phyloP scores from a whole-genome alignment of 2,113 vertebrate genomes.

The Rutilus rutilus region DNA sequence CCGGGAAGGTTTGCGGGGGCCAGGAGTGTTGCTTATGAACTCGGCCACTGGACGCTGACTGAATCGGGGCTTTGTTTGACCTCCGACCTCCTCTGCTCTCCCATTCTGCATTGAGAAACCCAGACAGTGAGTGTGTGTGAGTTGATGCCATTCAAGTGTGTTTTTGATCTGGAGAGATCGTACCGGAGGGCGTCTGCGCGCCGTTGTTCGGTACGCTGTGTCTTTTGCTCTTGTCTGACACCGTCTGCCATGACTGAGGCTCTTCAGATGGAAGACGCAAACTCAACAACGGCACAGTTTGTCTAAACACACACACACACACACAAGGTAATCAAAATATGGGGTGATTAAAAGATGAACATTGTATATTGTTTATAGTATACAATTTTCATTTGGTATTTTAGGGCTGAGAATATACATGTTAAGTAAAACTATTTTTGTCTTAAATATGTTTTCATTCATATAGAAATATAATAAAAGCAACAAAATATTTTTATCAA shows the following conservation, averaged over 20 bases:
- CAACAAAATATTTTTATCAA: too few relatives aligned
- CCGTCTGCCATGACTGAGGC: slow-evolving; percentile 81
- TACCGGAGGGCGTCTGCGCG: slow-evolving; percentile 19
- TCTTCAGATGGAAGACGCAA: slow-evolving; percentile 78
- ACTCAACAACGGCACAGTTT: slow-evolving; percentile 80
- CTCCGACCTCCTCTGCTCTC: slow-evolving; percentile 81
- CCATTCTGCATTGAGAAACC: slow-evolving; percentile 69
- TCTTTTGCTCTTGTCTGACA: slow-evolving; percentile 85
- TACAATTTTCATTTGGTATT: too few relatives aligned
- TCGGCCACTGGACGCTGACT: slow-evolving; percentile 68
- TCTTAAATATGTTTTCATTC: too few relatives aligned
- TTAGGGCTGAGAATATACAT: too few relatives aligned
- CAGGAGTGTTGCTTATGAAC: slow-evolving; percentile 77
- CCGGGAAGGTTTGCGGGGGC: slow-evolving; percentile 75
- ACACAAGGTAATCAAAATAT: background rate
- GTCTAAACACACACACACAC: slow-evolving; percentile 73
- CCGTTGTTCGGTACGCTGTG: slow-evolving; percentile 70
- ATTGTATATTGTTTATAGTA: too few relatives aligned
- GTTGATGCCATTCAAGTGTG: background rate
- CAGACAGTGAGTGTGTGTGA: slow-evolving; percentile 11
- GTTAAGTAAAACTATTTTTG: too few relatives aligned
- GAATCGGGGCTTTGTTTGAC: slow-evolving; percentile 63
- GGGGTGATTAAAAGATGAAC: too few relatives aligned
- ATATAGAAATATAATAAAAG: too few relatives aligned
- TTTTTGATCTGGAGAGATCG: background rate